Percentiles rank a stretch among this genome's conserved stretches.
These are phyloP conservation scores for Nemurella pictetii DNA, from an alignment of 2,888 invertebrate genomes.

Conservation along the genomic window DNA sequence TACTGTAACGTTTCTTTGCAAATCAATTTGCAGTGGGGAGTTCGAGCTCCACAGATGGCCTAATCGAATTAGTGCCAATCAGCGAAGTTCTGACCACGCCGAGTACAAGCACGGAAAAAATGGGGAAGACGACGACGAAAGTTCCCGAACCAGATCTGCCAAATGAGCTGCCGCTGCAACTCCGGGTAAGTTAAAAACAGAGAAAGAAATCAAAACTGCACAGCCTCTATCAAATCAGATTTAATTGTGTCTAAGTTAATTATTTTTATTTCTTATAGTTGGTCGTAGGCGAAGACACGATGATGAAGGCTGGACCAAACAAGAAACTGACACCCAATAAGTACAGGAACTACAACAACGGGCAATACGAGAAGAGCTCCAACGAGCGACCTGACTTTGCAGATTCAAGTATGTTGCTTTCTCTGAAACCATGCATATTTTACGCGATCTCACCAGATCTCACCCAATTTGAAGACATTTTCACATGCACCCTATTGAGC, in stretches of 20 bases:
- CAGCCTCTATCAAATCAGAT: not conserved
- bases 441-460: too few relatives aligned
- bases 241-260: not conserved
- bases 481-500: too few relatives aligned
- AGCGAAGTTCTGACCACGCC: not conserved
- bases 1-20: not conserved
- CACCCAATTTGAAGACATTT: too few relatives aligned
- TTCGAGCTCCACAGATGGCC: not conserved
- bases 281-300: constrained; percentile 44
- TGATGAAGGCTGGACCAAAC: constrained; percentile 39
- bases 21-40: not conserved
- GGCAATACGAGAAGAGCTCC: not conserved
- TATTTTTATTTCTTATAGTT: constrained; percentile 38
- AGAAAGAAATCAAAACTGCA: not conserved
- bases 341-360: constrained; percentile 20
- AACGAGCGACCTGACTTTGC: not conserved
- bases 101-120: constrained; percentile 2
- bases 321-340: constrained; percentile 27
- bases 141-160: constrained; percentile 41
- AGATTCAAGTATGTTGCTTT: constrained; percentile 3
- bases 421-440: not conserved
- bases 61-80: not conserved
- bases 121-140: constrained; percentile 17
- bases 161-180: constrained; percentile 43
- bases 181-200: constrained; percentile 39